phyloP scores from a whole-genome alignment of 1,140 invertebrate species.

The Drosophila repletoides region DNA sequence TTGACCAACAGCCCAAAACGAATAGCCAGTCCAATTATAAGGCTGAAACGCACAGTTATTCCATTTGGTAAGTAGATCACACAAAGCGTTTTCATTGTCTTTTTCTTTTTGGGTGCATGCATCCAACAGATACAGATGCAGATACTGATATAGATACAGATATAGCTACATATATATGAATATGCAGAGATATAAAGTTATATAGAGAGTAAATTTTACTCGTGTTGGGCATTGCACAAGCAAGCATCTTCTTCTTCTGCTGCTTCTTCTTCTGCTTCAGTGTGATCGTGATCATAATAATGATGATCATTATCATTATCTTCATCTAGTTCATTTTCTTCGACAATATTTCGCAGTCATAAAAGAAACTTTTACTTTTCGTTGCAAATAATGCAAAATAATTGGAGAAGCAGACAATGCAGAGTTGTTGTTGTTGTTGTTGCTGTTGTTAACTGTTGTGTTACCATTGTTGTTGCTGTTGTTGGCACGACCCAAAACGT shows the following conservation, averaged over 20 bases:
- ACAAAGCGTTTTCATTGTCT: slow-evolving; percentile 9
- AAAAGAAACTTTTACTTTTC: slow-evolving; percentile 51
- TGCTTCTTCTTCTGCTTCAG: neutral
- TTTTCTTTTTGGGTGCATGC: neutral
- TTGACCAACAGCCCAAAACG: slow-evolving; percentile 23
- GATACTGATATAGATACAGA: neutral
- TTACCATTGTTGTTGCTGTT: slow-evolving; percentile 17
- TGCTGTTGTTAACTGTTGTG: slow-evolving; percentile 24
- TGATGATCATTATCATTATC: neutral
- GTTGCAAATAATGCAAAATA: slow-evolving; percentile 44
- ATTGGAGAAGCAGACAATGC: slow-evolving; percentile 36
- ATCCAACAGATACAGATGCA: neutral
- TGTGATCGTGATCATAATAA: neutral
- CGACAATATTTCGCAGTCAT: slow-evolving; percentile 34
- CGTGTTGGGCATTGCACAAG: slow-evolving; percentile 29
- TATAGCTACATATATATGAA: neutral
- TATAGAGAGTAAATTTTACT: too few species aligned
- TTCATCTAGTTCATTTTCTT: slow-evolving; percentile 38
- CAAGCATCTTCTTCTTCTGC: neutral
- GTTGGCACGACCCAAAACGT: slow-evolving; percentile 45
- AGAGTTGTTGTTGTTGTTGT: slow-evolving; percentile 8
- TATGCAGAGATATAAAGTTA: neutral
- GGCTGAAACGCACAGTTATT: slow-evolving; percentile 4
- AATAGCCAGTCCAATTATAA: slow-evolving; percentile 3
- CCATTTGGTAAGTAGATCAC: neutral